phyloP scores from a whole-genome alignment of 2,797 vertebrate species.

The Galaxias olidus region DNA sequence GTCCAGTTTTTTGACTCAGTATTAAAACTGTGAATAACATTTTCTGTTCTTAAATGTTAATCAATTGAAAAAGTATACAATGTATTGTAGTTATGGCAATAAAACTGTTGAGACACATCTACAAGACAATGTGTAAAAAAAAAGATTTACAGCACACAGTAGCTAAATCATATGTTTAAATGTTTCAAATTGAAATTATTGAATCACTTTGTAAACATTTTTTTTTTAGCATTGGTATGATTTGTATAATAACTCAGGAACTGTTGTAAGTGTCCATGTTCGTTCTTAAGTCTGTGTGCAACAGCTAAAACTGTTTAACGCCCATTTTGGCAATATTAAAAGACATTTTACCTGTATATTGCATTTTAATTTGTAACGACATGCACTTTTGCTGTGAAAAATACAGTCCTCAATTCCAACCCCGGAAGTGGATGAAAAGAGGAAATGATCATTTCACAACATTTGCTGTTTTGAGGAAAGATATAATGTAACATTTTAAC shows the following conservation, averaged over 20 bases:
- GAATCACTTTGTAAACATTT: slow-evolving; percentile 71
- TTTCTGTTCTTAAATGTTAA: slow-evolving; percentile 75
- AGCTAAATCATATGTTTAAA: slow-evolving; percentile 66
- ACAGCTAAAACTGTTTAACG: slow-evolving; percentile 34
- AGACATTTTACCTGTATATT: slow-evolving; percentile 58
- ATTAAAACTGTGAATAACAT: slow-evolving; percentile 59
- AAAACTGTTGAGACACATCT: slow-evolving; percentile 45
- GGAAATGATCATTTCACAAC: slow-evolving; percentile 60
- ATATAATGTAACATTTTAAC: slow-evolving; percentile 45
- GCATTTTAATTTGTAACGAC: slow-evolving; percentile 22
- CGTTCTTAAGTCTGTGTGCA: slow-evolving; percentile 62
- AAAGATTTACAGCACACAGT: slow-evolving; percentile 74
- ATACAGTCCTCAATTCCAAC: background rate
- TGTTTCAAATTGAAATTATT: slow-evolving; percentile 18
- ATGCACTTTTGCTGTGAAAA: slow-evolving; percentile 58
- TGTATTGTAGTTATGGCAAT: slow-evolving; percentile 68
- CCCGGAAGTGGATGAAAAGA: slow-evolving; percentile 58
- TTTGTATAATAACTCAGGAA: slow-evolving; percentile 80
- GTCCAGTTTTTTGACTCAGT: slow-evolving; percentile 68
- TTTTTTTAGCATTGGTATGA: slow-evolving; percentile 49
- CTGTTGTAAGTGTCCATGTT: slow-evolving; percentile 66
- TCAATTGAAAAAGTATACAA: slow-evolving; percentile 81
- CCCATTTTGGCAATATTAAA: slow-evolving; percentile 72
- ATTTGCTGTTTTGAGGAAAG: slow-evolving; percentile 50
- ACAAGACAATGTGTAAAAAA: slow-evolving; percentile 52